These are phyloP conservation scores for Myotis findleyi DNA, from an alignment of 2,797 vertebrate genomes.

Conservation along the genomic window DNA sequence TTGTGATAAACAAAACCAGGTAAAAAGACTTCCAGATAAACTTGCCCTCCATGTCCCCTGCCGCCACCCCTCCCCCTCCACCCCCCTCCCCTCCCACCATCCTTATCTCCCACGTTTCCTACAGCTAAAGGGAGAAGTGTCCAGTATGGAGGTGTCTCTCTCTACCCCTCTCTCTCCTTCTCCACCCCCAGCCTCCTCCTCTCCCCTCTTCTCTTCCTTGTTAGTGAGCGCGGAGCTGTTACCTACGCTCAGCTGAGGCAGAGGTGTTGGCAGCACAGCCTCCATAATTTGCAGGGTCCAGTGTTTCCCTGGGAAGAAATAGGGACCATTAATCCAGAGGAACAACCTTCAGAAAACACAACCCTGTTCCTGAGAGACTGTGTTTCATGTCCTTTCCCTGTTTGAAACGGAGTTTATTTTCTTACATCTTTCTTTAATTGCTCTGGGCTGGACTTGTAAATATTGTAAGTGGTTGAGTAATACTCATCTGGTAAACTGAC, in stretches of 20 bases:
- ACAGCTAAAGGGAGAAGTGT: background rate
- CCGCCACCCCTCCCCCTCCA: background rate
- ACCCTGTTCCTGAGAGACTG: slow-evolving; percentile 59
- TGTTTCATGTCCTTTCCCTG: slow-evolving; percentile 80
- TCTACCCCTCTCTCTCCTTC: rapidly evolving
- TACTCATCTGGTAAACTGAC: slow-evolving; percentile 78
- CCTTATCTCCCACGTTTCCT: background rate
- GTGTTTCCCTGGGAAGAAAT: slow-evolving; percentile 51
- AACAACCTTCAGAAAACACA: slow-evolving; percentile 79
- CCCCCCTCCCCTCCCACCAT: background rate
- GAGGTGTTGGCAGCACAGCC: background rate
- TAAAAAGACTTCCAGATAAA: background rate
- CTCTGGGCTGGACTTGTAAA: slow-evolving; percentile 85
- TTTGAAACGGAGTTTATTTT: slow-evolving; percentile 83
- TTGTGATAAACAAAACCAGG: background rate
- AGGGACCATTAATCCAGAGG: slow-evolving; percentile 25
- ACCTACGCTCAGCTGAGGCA: rapidly evolving
- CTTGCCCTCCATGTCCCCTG: rapidly evolving
- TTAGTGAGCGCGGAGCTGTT: background rate
- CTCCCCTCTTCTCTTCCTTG: background rate
- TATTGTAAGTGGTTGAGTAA: slow-evolving; percentile 83
- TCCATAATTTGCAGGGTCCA: background rate
- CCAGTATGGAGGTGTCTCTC: background rate
- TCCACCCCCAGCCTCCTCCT: rapidly evolving
- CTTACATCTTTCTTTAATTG: slow-evolving; percentile 85